Evolutionary conservation across 2,797 vertebrate species (phyloP).

Genomic region (Pseudocheirus occidentalis): DNA sequence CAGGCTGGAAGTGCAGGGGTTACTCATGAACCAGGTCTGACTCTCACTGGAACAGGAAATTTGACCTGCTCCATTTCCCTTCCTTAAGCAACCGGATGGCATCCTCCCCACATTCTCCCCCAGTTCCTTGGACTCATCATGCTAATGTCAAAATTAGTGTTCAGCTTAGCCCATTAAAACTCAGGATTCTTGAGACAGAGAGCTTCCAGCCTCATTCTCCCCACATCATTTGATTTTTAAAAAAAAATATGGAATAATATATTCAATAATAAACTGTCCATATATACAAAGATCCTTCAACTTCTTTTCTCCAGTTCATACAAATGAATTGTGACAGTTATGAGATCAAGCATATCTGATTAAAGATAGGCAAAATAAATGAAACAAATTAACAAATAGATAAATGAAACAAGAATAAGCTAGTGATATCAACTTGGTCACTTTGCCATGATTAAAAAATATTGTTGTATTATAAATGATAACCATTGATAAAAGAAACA

Average conservation of each 20-base stretch:
- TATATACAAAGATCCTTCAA: background rate
- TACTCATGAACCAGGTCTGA: background rate
- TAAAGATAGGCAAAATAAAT: background rate
- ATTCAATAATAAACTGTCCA: constrained; percentile 1
- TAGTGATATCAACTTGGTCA: background rate
- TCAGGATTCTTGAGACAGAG: background rate
- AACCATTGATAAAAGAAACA: too few relatives aligned
- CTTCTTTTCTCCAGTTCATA: background rate
- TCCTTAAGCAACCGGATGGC: background rate
- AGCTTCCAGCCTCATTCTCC: background rate
- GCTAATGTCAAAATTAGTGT: background rate
- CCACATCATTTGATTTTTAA: background rate
- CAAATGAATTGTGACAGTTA: background rate
- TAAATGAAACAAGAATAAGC: background rate
- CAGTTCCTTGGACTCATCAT: background rate
- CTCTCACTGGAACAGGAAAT: background rate
- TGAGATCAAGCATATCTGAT: too few relatives aligned
- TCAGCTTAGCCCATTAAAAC: background rate
- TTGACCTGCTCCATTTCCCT: background rate
- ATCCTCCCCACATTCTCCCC: too few relatives aligned
- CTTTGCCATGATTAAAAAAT: background rate
- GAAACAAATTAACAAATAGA: background rate
- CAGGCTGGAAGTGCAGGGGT: background rate
- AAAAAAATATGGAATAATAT: background rate
- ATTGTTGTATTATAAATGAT: background rate